phyloP scores from a whole-genome alignment of 1,140 invertebrate genomes.

The Rhagoletis pomonella region DNA sequence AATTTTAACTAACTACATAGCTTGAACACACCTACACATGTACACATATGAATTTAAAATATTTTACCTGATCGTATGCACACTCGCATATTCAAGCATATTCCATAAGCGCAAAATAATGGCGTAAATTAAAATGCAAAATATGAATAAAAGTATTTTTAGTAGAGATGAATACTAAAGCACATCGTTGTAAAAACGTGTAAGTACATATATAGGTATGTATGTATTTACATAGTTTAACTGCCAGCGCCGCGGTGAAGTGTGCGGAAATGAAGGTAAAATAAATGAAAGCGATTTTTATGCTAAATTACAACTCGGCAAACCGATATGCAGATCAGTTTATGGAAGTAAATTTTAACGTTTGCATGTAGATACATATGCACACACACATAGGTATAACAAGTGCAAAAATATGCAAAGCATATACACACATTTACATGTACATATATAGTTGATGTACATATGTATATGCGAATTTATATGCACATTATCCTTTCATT shows the following conservation, averaged over 20 bases:
- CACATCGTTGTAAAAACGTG: neutral
- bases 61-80: neutral
- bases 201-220: neutral
- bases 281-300: conserved; percentile 51
- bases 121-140: conserved; percentile 42
- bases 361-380: neutral
- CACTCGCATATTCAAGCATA: neutral
- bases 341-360: conserved; percentile 37
- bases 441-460: neutral
- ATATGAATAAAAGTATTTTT: conserved; percentile 3
- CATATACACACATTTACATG: neutral
- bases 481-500: conserved; percentile 33
- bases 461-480: neutral
- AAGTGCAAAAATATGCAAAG: too few species aligned
- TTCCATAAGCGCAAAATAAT: conserved; percentile 29
- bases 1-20: neutral
- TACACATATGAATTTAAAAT: neutral
- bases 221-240: neutral
- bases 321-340: conserved; percentile 44
- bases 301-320: conserved; percentile 44
- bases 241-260: neutral
- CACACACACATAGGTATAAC: neutral
- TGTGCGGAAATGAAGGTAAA: neutral
- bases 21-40: neutral
- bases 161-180: neutral